A percentile compares a stretch with the other conserved stretches of the same genome.
These are phyloP conservation scores for Dascillus cervinus DNA, from an alignment of 2,888 invertebrate genomes.

Conservation along the genomic window DNA sequence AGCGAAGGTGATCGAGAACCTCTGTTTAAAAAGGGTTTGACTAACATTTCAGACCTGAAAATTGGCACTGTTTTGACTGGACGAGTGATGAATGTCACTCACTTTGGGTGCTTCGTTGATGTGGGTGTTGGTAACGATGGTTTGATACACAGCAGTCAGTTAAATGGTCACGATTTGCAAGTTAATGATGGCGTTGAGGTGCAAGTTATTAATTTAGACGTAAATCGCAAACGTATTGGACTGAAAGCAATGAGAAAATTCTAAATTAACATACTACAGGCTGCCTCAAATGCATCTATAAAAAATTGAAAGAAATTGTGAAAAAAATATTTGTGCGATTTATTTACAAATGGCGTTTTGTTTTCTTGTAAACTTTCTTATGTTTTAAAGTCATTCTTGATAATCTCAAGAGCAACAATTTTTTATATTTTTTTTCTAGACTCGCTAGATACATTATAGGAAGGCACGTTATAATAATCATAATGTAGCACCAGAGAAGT, in stretches of 20 bases:
- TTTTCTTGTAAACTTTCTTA: too few species aligned
- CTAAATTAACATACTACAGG: conserved; percentile 9
- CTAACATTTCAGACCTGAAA: conserved; percentile 56
- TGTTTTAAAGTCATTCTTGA: too few species aligned
- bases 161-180: conserved; percentile 49
- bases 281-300: too few species aligned
- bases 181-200: conserved; percentile 65
- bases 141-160: conserved; percentile 58
- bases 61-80: conserved; percentile 60
- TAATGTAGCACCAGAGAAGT: too few species aligned
- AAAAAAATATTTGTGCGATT: too few species aligned
- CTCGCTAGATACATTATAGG: too few species aligned
- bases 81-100: conserved; percentile 76
- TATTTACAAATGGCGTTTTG: too few species aligned
- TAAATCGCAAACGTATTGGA: conserved; percentile 48
- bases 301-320: too few species aligned
- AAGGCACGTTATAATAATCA: too few species aligned
- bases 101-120: conserved; percentile 90
- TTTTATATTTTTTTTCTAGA: too few species aligned
- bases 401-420: too few species aligned
- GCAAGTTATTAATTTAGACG: conserved; percentile 52
- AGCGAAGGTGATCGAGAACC: conserved; percentile 56
- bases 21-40: conserved; percentile 68
- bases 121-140: conserved; percentile 67
- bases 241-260: conserved; percentile 27